Conservation (phyloP, 2,113 vertebrate species). For the Cavia aperea region DNA sequence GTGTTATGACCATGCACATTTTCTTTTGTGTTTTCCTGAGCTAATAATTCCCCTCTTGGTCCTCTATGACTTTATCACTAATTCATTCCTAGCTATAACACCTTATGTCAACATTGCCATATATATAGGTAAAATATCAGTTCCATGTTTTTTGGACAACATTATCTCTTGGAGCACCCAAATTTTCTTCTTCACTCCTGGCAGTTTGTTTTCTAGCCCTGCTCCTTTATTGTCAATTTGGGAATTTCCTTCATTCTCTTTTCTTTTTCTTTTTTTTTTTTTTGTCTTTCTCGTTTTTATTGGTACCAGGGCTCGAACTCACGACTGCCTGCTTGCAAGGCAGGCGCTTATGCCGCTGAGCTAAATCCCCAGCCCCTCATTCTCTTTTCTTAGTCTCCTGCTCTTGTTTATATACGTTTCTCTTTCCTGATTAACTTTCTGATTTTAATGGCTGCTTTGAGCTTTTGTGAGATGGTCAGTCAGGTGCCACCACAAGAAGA, state of each 20-base stretch:
- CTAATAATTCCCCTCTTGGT: neutral
- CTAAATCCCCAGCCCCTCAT: no score
- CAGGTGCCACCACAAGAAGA: neutral
- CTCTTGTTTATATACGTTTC: neutral
- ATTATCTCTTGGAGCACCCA: neutral
- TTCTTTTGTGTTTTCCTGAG: slow-evolving; percentile 1
- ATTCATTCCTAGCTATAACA: neutral
- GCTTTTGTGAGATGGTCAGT: neutral
- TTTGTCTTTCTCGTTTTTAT: no score
- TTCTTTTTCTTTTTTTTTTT: neutral
- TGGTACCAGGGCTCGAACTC: no score
- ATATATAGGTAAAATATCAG: neutral
- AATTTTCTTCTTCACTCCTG: neutral
- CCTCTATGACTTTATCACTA: neutral
- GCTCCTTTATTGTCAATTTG: neutral
- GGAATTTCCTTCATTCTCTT: neutral
- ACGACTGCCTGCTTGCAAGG: no score
- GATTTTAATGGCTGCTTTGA: neutral
- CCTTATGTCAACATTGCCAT: neutral
- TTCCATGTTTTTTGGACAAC: neutral
- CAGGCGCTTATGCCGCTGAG: no score
- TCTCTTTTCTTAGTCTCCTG: neutral
- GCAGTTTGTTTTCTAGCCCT: neutral
- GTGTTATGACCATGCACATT: neutral
- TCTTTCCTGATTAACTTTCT: neutral